Evolutionary conservation across 2,888 invertebrate genomes (phyloP).

Genomic region (Zaprionus obscuricornis): DNA sequence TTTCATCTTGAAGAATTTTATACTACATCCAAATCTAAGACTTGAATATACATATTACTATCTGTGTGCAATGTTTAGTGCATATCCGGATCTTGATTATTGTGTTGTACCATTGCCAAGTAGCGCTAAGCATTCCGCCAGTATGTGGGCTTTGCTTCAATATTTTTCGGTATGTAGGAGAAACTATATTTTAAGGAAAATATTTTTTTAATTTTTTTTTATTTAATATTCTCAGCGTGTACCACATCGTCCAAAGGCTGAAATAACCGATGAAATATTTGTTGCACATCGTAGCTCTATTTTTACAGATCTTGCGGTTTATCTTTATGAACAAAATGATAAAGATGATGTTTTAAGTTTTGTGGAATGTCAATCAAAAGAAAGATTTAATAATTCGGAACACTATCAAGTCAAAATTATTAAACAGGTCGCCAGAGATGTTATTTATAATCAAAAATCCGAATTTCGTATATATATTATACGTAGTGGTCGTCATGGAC

Average conservation of each 20-base stretch:
- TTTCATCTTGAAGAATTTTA: constrained; percentile 72
- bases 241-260: constrained; percentile 61
- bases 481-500: constrained; percentile 53
- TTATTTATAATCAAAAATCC: constrained; percentile 45
- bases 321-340: constrained; percentile 46
- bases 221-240: constrained; percentile 51
- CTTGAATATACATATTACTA: constrained; percentile 82
- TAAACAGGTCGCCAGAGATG: constrained; percentile 44
- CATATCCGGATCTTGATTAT: constrained; percentile 87
- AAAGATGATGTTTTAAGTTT: constrained; percentile 40
- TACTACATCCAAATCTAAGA: constrained; percentile 55
- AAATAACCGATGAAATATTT: constrained; percentile 62
- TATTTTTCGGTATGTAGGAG: constrained; percentile 69
- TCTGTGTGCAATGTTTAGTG: constrained; percentile 87
- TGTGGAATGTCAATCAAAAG: not conserved
- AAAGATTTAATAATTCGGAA: not conserved
- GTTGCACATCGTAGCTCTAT: constrained; percentile 75
- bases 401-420: constrained; percentile 14
- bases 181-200: too few relatives aligned
- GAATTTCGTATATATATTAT: constrained; percentile 59
- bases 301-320: constrained; percentile 63
- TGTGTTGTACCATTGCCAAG: constrained; percentile 68
- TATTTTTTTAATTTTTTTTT: not conserved
- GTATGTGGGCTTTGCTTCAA: constrained; percentile 48
- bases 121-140: constrained; percentile 28